A percentile compares a stretch with the other conserved stretches of the same genome.
phyloP scores from a whole-genome alignment of 2,797 vertebrate genomes.

The Pangasius macronema region DNA sequence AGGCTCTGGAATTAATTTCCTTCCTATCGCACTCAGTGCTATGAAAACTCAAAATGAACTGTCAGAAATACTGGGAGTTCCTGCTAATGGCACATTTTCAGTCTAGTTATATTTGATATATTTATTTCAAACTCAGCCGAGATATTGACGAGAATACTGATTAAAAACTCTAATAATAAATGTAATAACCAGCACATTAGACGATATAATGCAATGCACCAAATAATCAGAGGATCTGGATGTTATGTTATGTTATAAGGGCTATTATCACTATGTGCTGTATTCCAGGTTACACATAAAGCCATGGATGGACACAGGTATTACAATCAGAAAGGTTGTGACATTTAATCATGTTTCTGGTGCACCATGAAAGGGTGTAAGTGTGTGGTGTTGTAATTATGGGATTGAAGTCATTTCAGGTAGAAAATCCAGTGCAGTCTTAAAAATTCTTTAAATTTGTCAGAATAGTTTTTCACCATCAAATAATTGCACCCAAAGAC shows the following conservation, averaged over 20 bases:
- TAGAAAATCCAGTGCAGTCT: not conserved
- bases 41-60: constrained; percentile 31
- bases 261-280: not conserved
- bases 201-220: not conserved
- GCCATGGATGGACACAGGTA: not conserved
- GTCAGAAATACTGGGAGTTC: constrained; percentile 4
- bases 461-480: not conserved
- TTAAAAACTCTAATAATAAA: not conserved
- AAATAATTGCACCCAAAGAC: not conserved
- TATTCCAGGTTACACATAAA: not conserved
- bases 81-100: constrained; percentile 5
- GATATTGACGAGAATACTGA: not conserved
- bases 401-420: not conserved
- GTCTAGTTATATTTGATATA: constrained; percentile 8
- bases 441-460: not conserved
- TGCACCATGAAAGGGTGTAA: not conserved
- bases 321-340: not conserved
- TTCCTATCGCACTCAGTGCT: constrained; percentile 19
- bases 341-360: constrained; percentile 7
- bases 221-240: not conserved
- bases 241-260: not conserved
- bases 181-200: not conserved
- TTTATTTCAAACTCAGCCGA: not conserved
- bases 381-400: not conserved
- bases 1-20: constrained; percentile 45